Base-by-base conservation (phyloP, 1,140 invertebrate genomes). In the Leptopilina clavipes region DNA sequence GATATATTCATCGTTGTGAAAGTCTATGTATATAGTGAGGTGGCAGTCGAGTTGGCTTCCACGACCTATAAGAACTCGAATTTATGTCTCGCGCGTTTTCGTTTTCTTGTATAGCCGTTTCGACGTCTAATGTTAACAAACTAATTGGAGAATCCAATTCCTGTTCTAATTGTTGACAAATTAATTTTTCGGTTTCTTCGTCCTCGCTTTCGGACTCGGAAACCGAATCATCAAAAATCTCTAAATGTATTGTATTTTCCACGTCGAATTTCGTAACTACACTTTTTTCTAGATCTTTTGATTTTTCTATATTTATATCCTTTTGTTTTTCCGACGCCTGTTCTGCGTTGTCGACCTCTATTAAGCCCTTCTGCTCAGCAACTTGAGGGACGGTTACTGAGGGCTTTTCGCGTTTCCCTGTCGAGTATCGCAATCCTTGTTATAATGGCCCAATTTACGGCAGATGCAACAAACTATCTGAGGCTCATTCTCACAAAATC, bases 401-500 rank as follows among this genome's bases (percentile, higher is more conserved):
- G 19, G 54, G 54, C 54, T 12, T 22, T 59, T 59, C 18, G 9
- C 18, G 54, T 59, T 59, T 59, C 54, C 18, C 54, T 59, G 52
- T 0, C 17, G n/a, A 11, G 7, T 3, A 8, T 10, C 3, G 3
- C 56, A 25, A 25, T 22, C 56, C 19, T 25, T 59, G 25, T 59
- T 59, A 25, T 19, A 19, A n/a, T 56, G 54, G 3, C 54, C 54
- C 1, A 14, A 25, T 10, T 59, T 59, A 1, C 19, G 10, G 11
- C 54, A 59, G 22, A 22, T 22, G 10, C 18, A 12, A 59, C 54
- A 59, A 12, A 22, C 18, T 5, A 59, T 59, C 11, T 59, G 8
- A 11, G 19, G 19, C 10, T 59, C 9, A 1, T 10, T 18, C 1
- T 11, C 8, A 22, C 56, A 59, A 14, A 3, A 59, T 0, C 56